These are phyloP conservation scores for Vipera latastei DNA, from an alignment of 2,797 vertebrate species.

Conservation along the genomic window DNA sequence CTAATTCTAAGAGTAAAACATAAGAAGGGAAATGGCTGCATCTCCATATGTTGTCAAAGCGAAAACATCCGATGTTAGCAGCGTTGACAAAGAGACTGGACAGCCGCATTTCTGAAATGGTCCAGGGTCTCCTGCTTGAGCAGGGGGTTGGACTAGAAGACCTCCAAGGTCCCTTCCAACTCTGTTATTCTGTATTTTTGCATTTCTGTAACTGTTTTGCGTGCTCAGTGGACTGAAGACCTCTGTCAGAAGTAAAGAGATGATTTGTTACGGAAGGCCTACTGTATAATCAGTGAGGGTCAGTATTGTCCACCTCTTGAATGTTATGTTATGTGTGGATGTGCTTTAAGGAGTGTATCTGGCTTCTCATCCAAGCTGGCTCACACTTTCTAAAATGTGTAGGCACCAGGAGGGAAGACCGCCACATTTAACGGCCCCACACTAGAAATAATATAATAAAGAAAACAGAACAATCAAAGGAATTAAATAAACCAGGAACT, in stretches of 20 bases:
- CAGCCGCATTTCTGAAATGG: no score
- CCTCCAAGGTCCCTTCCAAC: no score
- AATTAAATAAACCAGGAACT: not conserved
- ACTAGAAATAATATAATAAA: not conserved
- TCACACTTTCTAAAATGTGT: not conserved
- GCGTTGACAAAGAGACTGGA: no score
- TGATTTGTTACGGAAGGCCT: not conserved
- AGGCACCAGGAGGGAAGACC: not conserved
- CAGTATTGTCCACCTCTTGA: not conserved
- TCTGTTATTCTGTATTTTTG: no score
- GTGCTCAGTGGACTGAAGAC: not conserved
- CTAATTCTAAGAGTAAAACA: no score
- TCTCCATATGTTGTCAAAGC: no score
- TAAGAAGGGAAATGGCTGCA: no score
- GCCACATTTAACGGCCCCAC: not conserved
- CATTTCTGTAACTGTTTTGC: not conserved
- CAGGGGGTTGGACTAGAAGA: no score
- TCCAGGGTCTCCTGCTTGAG: no score
- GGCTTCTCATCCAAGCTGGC: not conserved
- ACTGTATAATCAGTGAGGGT: not conserved
- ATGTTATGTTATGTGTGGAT: not conserved
- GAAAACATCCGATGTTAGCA: no score
- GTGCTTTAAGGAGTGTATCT: not conserved
- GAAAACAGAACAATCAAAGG: not conserved
- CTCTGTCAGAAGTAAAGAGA: not conserved